These are phyloP conservation scores for Drosophila melanogaster DNA, from an alignment of 1,140 invertebrate species.

Conservation along the genomic window DNA sequence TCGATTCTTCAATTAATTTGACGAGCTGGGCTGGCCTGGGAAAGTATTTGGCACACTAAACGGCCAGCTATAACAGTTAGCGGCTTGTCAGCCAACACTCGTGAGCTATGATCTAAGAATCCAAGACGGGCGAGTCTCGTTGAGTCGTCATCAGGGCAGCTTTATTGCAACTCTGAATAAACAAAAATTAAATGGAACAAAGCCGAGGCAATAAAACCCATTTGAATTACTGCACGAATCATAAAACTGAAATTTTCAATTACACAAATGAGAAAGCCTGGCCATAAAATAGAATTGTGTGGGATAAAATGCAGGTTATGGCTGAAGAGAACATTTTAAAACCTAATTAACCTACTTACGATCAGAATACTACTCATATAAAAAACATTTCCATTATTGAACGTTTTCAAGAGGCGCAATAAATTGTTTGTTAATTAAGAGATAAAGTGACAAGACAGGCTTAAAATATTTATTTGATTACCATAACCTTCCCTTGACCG, in stretches of 20 bases:
- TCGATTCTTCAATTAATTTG: conserved; percentile 75
- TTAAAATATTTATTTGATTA: not conserved
- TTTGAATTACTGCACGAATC: conserved; percentile 3
- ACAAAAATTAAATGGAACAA: conserved; percentile 23
- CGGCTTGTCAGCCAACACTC: conserved; percentile 33
- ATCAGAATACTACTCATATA: no score
- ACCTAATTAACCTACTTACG: not conserved
- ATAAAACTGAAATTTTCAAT: not conserved
- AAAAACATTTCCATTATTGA: no score
- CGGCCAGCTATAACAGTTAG: conserved; percentile 75
- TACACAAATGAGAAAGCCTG: not conserved
- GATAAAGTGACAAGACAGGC: no score
- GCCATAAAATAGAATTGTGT: not conserved
- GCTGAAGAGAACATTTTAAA: not conserved
- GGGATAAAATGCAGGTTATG: not conserved
- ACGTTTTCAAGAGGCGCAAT: no score
- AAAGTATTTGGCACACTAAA: conserved; percentile 81
- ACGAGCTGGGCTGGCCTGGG: conserved; percentile 55
- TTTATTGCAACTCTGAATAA: conserved; percentile 29
- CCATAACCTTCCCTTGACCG: not conserved
- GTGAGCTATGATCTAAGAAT: conserved; percentile 52
- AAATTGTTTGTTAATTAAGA: no score
- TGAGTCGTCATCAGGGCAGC: not conserved
- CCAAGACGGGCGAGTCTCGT: conserved; percentile 30
- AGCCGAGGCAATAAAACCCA: not conserved